Evolutionary conservation across 2,888 invertebrate genomes (phyloP).

Genomic region (Ferrisia virgata): DNA sequence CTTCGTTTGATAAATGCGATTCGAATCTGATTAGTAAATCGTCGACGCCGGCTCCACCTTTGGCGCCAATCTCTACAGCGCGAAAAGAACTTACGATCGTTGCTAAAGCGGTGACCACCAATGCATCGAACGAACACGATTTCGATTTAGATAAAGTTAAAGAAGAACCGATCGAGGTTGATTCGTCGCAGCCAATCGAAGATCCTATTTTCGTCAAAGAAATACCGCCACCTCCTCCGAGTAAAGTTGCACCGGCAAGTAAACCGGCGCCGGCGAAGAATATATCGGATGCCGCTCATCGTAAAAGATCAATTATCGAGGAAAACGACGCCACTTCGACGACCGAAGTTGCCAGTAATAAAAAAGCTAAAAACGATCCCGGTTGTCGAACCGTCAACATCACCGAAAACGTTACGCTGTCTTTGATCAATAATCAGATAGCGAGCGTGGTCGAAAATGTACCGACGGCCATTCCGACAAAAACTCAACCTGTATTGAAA

Average conservation of each 20-base stretch:
- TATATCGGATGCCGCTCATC: background rate
- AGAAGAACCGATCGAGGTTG: constrained; percentile 22
- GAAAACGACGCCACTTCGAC: background rate
- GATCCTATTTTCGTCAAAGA: background rate
- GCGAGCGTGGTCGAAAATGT: background rate
- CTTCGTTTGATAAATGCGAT: background rate
- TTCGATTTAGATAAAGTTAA: constrained; percentile 33
- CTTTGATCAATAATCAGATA: constrained; percentile 22
- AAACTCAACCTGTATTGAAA: background rate
- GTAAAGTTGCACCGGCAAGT: background rate
- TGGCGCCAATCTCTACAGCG: background rate
- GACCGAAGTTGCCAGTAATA: background rate
- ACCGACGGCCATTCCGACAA: background rate
- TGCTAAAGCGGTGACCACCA: background rate
- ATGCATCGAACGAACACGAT: background rate
- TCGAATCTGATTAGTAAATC: background rate
- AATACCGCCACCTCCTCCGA: background rate
- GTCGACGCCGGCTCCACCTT: background rate
- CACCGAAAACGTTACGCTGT: constrained; percentile 36
- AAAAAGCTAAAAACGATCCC: constrained; percentile 21
- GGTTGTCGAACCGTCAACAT: constrained; percentile 24
- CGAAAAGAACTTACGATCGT: background rate
- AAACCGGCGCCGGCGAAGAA: background rate
- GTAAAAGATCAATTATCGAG: background rate
- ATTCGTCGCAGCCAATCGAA: background rate